phyloP scores from a whole-genome alignment of 1,140 invertebrate species.

The Potamilus streckersoni region DNA sequence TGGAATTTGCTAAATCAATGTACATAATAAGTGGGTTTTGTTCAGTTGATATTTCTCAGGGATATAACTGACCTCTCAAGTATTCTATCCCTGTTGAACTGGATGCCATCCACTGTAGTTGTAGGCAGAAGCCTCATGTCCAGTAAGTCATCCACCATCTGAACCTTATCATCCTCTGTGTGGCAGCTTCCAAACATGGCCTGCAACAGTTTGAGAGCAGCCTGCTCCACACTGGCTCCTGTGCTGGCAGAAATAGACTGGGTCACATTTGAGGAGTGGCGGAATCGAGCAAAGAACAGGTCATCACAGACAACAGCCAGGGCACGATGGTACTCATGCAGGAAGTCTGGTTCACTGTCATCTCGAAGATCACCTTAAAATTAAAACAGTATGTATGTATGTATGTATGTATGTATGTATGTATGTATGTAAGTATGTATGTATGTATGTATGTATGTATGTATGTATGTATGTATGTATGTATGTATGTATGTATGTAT shows the following conservation, averaged over 20 bases:
- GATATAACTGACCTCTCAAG: slow-evolving; percentile 46
- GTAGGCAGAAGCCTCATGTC: slow-evolving; percentile 57
- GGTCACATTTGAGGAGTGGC: slow-evolving; percentile 10
- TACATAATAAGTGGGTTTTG: too few relatives aligned
- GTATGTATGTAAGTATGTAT: too few relatives aligned
- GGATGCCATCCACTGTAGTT: slow-evolving; percentile 53
- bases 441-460: too few relatives aligned
- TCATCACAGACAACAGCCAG: slow-evolving; percentile 63
- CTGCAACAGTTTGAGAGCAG: slow-evolving; percentile 49
- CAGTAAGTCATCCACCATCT: slow-evolving; percentile 59
- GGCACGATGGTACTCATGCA: slow-evolving; percentile 59
- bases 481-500: too few relatives aligned
- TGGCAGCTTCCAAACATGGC: slow-evolving; percentile 57
- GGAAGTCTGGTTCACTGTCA: slow-evolving; percentile 59
- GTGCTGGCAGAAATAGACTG: slow-evolving; percentile 32
- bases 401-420: too few relatives aligned
- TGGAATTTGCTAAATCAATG: too few relatives aligned
- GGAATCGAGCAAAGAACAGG: slow-evolving; percentile 62
- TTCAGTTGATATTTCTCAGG: too few relatives aligned
- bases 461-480: too few relatives aligned
- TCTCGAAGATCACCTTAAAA: slow-evolving; percentile 59
- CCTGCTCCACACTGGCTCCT: slow-evolving; percentile 28
- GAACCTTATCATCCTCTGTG: slow-evolving; percentile 55
- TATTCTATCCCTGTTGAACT: slow-evolving; percentile 59
- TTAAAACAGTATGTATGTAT: background rate